Conservation (phyloP, 2,113 vertebrate genomes). For the Pterophyllum scalare region DNA sequence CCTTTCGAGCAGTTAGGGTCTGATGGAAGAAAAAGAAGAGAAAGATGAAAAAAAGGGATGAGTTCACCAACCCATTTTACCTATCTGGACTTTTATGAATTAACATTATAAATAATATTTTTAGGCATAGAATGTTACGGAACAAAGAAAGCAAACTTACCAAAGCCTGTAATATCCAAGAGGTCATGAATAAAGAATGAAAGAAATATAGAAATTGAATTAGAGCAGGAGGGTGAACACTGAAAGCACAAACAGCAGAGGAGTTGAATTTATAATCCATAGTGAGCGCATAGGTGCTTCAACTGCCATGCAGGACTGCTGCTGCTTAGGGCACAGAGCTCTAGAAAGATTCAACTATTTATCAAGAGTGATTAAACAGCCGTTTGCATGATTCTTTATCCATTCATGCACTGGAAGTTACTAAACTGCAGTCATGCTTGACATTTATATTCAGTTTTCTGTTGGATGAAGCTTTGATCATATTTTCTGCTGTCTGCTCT, state of each 20-base stretch:
- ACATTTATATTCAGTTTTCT: slow-evolving; percentile 67
- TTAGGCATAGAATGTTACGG: not conserved
- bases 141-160: slow-evolving; percentile 56
- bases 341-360: slow-evolving; percentile 61
- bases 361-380: slow-evolving; percentile 65
- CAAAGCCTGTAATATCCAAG: slow-evolving; percentile 76
- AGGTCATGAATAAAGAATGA: slow-evolving; percentile 34
- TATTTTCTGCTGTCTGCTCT: slow-evolving; percentile 81
- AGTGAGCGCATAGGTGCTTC: slow-evolving; percentile 68
- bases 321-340: slow-evolving; percentile 51
- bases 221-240: slow-evolving; percentile 46
- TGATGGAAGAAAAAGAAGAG: slow-evolving; percentile 59
- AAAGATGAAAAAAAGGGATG: not conserved
- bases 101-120: not conserved
- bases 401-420: slow-evolving; percentile 78
- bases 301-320: slow-evolving; percentile 83
- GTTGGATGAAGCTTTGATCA: slow-evolving; percentile 73
- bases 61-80: slow-evolving; percentile 11
- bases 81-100: not conserved
- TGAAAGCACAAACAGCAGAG: slow-evolving; percentile 66
- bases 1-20: slow-evolving; percentile 97
- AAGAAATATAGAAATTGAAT: slow-evolving; percentile 53
- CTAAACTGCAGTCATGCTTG: slow-evolving; percentile 82
- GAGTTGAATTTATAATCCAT: slow-evolving; percentile 54
- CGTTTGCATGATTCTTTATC: slow-evolving; percentile 66